Percentiles rank a stretch among this genome's conserved stretches.
phyloP scores from a whole-genome alignment of 2,888 invertebrate species.

The Nysson spinosus region DNA sequence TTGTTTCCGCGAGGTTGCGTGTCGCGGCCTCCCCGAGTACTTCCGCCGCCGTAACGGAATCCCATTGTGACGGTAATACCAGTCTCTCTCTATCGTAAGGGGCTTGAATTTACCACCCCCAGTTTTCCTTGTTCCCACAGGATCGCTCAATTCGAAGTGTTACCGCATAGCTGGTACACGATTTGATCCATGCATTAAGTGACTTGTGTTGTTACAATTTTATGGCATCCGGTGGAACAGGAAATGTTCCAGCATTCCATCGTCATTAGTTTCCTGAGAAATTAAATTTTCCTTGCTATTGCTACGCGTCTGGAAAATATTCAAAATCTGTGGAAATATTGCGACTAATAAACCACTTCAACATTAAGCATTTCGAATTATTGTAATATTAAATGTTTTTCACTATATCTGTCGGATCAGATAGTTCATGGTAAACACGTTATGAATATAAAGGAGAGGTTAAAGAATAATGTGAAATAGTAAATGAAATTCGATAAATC shows the following conservation, averaged over 20 bases:
- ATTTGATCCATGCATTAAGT: slow-evolving; percentile 36
- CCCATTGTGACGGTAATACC: slow-evolving; percentile 58
- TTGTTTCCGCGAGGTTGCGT: slow-evolving; percentile 57
- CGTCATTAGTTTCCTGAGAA: background rate
- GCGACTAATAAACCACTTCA: too few relatives aligned
- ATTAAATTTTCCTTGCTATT: slow-evolving; percentile 2
- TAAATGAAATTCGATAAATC: too few relatives aligned
- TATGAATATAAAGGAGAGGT: too few relatives aligned
- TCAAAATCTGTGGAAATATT: too few relatives aligned
- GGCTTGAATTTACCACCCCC: slow-evolving; percentile 22
- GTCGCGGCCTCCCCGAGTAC: slow-evolving; percentile 30
- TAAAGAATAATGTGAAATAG: too few relatives aligned
- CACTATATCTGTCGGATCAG: too few relatives aligned
- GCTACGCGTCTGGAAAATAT: too few relatives aligned
- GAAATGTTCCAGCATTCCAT: background rate
- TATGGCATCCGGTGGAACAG: background rate
- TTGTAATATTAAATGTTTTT: too few relatives aligned
- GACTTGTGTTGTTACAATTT: slow-evolving; percentile 30
- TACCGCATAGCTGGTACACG: slow-evolving; percentile 15
- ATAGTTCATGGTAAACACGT: too few relatives aligned
- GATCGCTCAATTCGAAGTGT: slow-evolving; percentile 34
- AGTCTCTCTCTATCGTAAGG: slow-evolving; percentile 39
- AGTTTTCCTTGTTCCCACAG: background rate
- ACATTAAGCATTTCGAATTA: too few relatives aligned
- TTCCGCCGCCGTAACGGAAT: slow-evolving; percentile 47